These are phyloP conservation scores for Hexactinellida sp. DNA, from an alignment of 37 sponge, comb jelly and placozoan species.

Conservation along the genomic window DNA sequence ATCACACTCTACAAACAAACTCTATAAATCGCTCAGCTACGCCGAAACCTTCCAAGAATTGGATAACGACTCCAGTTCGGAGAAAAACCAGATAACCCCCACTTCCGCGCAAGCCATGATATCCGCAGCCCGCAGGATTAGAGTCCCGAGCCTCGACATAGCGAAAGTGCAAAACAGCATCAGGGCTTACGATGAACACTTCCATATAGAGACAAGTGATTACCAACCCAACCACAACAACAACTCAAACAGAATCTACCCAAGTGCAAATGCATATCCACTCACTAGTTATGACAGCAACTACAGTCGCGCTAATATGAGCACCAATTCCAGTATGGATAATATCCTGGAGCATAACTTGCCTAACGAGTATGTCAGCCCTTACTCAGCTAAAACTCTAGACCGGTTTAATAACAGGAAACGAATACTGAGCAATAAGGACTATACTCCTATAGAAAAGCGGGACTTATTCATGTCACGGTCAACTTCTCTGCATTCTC, in stretches of 20 bases:
- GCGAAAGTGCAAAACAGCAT: not conserved
- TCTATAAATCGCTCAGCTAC: not conserved
- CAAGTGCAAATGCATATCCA: not conserved
- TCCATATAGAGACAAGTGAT: not conserved
- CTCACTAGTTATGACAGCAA: not conserved
- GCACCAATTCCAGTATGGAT: not conserved
- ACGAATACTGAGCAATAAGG: not conserved
- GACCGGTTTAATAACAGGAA: not conserved
- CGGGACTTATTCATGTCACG: not conserved
- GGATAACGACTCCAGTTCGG: not conserved
- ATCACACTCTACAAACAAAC: not conserved
- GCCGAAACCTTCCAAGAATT: not conserved
- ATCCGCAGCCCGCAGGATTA: not conserved
- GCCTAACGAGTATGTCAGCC: no score
- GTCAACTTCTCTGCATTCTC: not conserved
- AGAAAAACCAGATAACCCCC: not conserved
- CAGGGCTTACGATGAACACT: not conserved
- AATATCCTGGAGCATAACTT: not conserved
- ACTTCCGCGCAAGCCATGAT: not conserved
- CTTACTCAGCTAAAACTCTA: not conserved
- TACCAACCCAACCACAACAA: not conserved
- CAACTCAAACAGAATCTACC: not conserved
- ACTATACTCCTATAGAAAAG: not conserved
- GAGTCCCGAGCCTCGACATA: not conserved
- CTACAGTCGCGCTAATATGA: not conserved